Percentiles rank a stretch among this genome's conserved stretches.
phyloP scores from a whole-genome alignment of 2,888 invertebrate genomes.

The Glomeris marginata region DNA sequence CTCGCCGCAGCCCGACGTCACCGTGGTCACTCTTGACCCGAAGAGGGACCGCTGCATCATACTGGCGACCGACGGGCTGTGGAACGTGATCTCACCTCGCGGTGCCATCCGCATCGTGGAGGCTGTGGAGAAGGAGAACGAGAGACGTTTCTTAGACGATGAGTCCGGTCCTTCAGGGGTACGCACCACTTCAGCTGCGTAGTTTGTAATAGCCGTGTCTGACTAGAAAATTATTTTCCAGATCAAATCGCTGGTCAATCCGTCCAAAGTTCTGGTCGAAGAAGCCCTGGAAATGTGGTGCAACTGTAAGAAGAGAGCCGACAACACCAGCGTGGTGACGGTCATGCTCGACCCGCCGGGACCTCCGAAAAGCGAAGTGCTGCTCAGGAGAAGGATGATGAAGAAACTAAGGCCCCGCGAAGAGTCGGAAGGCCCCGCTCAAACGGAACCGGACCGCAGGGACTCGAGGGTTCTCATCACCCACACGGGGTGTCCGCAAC shows the following conservation, averaged over 20 bases:
- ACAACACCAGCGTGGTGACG: slow-evolving; percentile 89
- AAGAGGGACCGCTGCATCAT: slow-evolving; percentile 63
- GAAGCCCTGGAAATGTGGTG: slow-evolving; percentile 71
- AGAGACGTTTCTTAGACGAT: slow-evolving; percentile 27
- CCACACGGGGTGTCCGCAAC: not conserved
- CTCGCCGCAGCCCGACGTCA: slow-evolving; percentile 94
- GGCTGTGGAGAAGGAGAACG: slow-evolving; percentile 63
- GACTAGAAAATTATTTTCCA: slow-evolving; percentile 13
- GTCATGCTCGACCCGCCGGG: slow-evolving; percentile 82
- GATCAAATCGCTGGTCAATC: slow-evolving; percentile 57
- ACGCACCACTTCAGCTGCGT: not conserved
- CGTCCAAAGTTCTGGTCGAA: slow-evolving; percentile 76
- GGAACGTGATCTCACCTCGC: slow-evolving; percentile 82
- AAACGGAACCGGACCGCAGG: not conserved
- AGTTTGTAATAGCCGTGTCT: not conserved
- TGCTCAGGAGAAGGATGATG: slow-evolving; percentile 10
- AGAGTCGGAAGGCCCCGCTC: slow-evolving; percentile 2
- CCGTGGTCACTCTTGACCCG: slow-evolving; percentile 66
- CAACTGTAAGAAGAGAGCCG: slow-evolving; percentile 71
- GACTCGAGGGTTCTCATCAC: slow-evolving; percentile 11
- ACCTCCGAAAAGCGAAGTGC: slow-evolving; percentile 41
- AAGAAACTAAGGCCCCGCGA: slow-evolving; percentile 11
- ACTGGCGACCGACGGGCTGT: slow-evolving; percentile 91
- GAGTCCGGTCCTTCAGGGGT: slow-evolving; percentile 8
- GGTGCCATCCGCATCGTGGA: slow-evolving; percentile 72